Conservation (phyloP, 2,797 vertebrate species). For the Pangasius sanitwongsei region DNA sequence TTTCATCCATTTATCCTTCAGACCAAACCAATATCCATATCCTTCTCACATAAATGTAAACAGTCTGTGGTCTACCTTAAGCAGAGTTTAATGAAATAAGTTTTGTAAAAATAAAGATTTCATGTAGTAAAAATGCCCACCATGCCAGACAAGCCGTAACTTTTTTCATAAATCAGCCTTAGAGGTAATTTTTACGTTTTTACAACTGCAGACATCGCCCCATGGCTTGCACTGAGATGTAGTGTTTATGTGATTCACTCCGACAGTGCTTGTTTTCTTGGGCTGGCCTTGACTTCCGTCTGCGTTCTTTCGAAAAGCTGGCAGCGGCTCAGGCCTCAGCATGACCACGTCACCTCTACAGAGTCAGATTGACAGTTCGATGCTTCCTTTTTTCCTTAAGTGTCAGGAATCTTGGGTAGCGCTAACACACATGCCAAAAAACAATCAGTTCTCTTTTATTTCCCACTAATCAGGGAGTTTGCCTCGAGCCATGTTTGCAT, state of each 20-base stretch:
- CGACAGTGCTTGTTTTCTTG: slow-evolving; percentile 7
- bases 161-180: slow-evolving; percentile 19
- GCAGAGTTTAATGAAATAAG: slow-evolving; percentile 18
- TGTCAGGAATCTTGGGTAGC: background rate
- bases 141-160: slow-evolving; percentile 36
- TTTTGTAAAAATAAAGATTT: slow-evolving; percentile 20
- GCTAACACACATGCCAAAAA: background rate
- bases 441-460: background rate
- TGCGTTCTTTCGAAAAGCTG: background rate
- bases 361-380: slow-evolving; percentile 3
- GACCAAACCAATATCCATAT: slow-evolving; percentile 35
- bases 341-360: background rate
- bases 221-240: background rate
- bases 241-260: slow-evolving; percentile 20
- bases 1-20: slow-evolving; percentile 15
- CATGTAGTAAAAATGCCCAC: slow-evolving; percentile 42
- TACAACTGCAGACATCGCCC: slow-evolving; percentile 30
- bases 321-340: background rate
- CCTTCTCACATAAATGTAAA: slow-evolving; percentile 7
- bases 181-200: slow-evolving; percentile 37
- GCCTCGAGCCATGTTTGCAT: slow-evolving; percentile 27
- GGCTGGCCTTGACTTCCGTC: slow-evolving; percentile 21
- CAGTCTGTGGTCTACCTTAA: slow-evolving; percentile 12
- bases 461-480: slow-evolving; percentile 9
- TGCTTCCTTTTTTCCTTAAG: background rate